A percentile compares a stretch with the other conserved stretches of the same genome.
Evolutionary conservation across 2,797 vertebrate genomes (phyloP).

Genomic region (Enteromius treurensis): DNA sequence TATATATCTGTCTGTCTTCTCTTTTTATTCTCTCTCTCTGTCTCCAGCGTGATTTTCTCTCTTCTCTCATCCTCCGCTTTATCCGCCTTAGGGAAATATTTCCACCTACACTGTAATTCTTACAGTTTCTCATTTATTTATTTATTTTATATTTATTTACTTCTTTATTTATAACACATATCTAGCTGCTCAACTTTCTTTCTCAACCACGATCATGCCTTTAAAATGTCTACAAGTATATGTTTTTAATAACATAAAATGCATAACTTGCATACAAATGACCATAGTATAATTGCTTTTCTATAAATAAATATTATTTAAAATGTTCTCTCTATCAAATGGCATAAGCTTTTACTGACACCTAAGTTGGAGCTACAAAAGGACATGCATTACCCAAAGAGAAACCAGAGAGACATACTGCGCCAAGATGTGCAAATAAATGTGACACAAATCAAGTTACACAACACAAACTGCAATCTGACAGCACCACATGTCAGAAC

Average conservation of each 20-base stretch:
- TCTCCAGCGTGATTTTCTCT: conserved; percentile 8
- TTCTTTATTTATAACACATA: conserved; percentile 34
- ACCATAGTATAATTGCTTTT: not conserved
- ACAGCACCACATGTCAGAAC: conserved; percentile 11
- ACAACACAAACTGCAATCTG: conserved; percentile 24
- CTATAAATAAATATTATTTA: not conserved
- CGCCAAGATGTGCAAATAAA: not conserved
- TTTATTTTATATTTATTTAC: conserved; percentile 31
- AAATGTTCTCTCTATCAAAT: not conserved
- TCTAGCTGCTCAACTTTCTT: conserved; percentile 27
- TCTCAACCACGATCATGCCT: not conserved
- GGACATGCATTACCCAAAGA: too few relatives aligned
- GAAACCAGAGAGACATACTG: conserved; percentile 6
- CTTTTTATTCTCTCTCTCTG: not conserved
- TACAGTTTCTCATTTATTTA: conserved; percentile 26
- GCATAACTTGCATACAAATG: not conserved
- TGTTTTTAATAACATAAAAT: not conserved
- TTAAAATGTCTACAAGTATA: not conserved
- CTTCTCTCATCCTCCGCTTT: conserved; percentile 9
- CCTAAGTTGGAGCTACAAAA: too few relatives aligned
- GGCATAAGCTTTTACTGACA: not conserved
- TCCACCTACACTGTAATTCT: conserved; percentile 31
- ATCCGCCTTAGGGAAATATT: conserved; percentile 41
- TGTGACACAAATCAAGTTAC: conserved; percentile 14
- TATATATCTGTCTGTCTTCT: conserved; percentile 29